phyloP scores from a whole-genome alignment of 1,140 invertebrate genomes.

The Bombus superbus region DNA sequence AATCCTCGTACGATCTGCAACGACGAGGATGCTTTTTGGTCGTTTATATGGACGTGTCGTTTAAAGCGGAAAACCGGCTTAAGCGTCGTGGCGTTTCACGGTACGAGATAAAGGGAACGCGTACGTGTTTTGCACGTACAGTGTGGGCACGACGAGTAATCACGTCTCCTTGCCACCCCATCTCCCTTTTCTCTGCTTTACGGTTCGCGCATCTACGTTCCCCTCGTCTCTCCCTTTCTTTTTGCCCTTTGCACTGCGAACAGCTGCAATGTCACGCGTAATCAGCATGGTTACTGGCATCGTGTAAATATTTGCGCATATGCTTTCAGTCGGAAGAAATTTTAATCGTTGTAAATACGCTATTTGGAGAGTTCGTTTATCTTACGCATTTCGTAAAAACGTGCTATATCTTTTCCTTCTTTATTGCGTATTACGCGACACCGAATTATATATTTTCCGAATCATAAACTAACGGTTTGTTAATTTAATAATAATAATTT shows the following conservation, averaged over 20 bases:
- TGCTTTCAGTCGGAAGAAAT: neutral
- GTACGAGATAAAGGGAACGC: constrained; percentile 52
- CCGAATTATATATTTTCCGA: too few relatives aligned
- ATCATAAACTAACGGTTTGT: too few relatives aligned
- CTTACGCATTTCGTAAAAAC: neutral
- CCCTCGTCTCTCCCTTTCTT: neutral
- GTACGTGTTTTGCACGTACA: constrained; percentile 52
- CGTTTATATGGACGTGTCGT: constrained; percentile 62
- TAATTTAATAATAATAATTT: too few relatives aligned
- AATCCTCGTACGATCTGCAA: constrained; percentile 38
- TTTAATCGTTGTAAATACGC: neutral
- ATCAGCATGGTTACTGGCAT: neutral
- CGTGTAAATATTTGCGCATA: neutral
- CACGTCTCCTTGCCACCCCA: constrained; percentile 45
- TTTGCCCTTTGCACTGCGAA: neutral
- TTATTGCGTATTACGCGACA: too few relatives aligned
- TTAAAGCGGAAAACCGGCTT: constrained; percentile 62
- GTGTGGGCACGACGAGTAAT: constrained; percentile 54
- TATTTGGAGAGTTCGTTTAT: neutral
- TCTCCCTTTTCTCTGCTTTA: constrained; percentile 29
- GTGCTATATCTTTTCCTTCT: neutral
- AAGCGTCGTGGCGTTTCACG: constrained; percentile 48
- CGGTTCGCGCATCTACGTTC: neutral
- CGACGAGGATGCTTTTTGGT: constrained; percentile 29
- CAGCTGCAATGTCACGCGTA: neutral